Conservation (phyloP, 2,113 vertebrate species). For the Gymnobelideus leadbeateri region DNA sequence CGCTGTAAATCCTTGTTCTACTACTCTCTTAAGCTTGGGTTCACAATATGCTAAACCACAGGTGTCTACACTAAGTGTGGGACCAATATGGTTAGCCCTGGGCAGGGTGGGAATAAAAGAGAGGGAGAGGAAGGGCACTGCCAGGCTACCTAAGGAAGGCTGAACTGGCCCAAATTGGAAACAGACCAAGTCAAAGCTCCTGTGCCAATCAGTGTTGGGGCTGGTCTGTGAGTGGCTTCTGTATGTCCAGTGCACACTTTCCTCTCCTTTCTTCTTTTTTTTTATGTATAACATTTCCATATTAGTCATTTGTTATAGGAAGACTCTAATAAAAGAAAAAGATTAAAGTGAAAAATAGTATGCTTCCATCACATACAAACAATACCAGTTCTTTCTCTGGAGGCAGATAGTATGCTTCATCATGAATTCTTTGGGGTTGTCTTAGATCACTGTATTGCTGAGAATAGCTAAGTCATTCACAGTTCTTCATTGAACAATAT, state of each 20-base stretch:
- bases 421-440: too few species aligned
- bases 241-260: background rate
- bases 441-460: too few species aligned
- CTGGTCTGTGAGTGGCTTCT: background rate
- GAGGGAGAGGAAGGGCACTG: background rate
- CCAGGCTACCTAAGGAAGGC: background rate
- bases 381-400: too few species aligned
- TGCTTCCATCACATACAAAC: too few species aligned
- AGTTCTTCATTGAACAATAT: too few species aligned
- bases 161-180: background rate
- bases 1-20: background rate
- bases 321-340: too few species aligned
- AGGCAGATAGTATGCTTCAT: too few species aligned
- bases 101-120: background rate
- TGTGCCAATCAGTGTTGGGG: background rate
- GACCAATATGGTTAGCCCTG: background rate
- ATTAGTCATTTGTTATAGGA: too few species aligned
- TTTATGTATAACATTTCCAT: too few species aligned
- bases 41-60: background rate
- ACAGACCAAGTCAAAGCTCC: background rate
- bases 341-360: too few species aligned
- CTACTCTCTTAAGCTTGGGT: background rate
- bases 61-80: background rate
- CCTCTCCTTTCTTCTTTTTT: too few species aligned
- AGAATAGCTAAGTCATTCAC: too few species aligned